phyloP scores from a whole-genome alignment of 1,140 invertebrate genomes.

The Papilio dardanus region DNA sequence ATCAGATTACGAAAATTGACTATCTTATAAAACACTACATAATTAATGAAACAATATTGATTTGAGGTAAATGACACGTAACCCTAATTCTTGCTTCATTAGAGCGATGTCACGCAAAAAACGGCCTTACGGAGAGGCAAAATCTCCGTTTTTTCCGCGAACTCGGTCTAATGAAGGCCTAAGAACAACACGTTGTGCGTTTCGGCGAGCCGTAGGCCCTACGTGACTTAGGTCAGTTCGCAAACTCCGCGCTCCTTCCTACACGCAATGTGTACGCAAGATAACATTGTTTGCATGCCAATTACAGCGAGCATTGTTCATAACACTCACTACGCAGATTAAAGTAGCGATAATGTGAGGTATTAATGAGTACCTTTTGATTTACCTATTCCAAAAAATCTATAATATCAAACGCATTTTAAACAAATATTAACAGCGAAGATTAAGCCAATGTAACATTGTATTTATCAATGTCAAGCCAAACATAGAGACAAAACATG shows the following conservation, averaged over 20 bases:
- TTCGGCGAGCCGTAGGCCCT: neutral
- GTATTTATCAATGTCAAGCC: neutral
- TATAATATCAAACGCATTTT: neutral
- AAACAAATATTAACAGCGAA: no score
- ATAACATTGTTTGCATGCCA: slow-evolving; percentile 23
- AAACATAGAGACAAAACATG: neutral
- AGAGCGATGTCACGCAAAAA: no score
- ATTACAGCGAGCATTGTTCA: neutral
- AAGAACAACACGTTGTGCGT: neutral
- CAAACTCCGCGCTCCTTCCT: neutral
- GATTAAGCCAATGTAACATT: neutral
- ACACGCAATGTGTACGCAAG: slow-evolving; percentile 16
- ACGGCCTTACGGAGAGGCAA: no score
- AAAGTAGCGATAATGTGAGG: neutral
- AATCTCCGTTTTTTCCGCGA: no score
- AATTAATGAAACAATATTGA: neutral
- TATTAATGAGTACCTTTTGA: neutral
- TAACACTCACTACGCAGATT: neutral
- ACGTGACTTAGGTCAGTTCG: slow-evolving; percentile 21
- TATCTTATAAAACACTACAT: neutral
- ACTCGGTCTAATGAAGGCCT: no score
- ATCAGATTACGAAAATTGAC: no score
- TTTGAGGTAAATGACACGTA: no score
- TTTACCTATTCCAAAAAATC: neutral
- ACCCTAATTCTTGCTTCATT: no score